Percentiles rank a stretch among this genome's conserved stretches.
Conservation (phyloP, 2,888 invertebrate species). For the Chrysopilus asiliformis region DNA sequence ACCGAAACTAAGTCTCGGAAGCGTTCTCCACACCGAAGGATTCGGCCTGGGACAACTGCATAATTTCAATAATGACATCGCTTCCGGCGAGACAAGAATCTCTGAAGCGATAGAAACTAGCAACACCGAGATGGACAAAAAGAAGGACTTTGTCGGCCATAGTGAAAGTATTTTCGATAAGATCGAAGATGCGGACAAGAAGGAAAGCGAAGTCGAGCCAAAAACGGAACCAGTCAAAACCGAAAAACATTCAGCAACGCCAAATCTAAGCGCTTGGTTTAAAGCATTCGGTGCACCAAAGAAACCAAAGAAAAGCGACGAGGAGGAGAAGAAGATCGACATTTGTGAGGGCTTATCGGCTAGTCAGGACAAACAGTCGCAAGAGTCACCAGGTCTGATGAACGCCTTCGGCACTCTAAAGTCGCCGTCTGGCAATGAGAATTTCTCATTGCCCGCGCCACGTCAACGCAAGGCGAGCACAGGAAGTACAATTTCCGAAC, state of each 20-base stretch:
- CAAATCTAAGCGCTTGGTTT: conserved; percentile 83
- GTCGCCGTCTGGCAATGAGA: conserved; percentile 20
- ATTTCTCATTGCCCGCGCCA: conserved; percentile 30
- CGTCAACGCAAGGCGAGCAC: conserved; percentile 61
- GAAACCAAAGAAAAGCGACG: conserved; percentile 49
- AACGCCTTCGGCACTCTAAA: conserved; percentile 23
- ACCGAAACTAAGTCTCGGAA: conserved; percentile 72
- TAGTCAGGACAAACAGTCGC: conserved; percentile 12
- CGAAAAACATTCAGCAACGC: conserved; percentile 57
- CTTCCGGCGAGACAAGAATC: conserved; percentile 20
- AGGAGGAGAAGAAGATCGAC: conserved; percentile 30
- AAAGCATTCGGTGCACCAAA: conserved; percentile 85
- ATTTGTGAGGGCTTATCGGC: background rate
- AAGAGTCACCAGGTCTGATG: conserved; percentile 17
- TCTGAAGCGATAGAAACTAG: conserved; percentile 20
- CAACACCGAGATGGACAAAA: conserved; percentile 18
- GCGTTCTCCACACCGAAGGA: conserved; percentile 61
- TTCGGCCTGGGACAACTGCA: conserved; percentile 52
- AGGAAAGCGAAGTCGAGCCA: conserved; percentile 17
- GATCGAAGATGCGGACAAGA: conserved; percentile 16
- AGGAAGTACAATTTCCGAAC: conserved; percentile 65
- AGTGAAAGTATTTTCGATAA: conserved; percentile 15
- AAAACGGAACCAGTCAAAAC: conserved; percentile 24
- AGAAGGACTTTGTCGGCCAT: conserved; percentile 16
- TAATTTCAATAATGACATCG: conserved; percentile 43